Base-by-base conservation (phyloP, 2,888 invertebrate species). In the Andrena haemorrhoa region DNA sequence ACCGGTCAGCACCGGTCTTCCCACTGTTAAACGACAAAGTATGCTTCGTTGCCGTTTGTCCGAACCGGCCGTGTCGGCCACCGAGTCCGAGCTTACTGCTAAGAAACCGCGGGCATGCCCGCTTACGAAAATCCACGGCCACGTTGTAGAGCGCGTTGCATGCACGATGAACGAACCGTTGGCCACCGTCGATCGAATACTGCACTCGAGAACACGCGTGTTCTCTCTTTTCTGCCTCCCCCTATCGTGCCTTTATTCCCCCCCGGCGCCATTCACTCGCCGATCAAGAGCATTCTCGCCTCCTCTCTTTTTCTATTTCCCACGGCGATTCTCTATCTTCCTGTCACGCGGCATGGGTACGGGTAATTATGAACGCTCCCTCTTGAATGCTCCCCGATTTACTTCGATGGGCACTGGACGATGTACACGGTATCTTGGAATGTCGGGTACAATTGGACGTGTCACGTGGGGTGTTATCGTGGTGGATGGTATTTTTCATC, bases 211-310 rank as follows among this genome's bases (percentile, higher is more conserved):
- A 78, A 84, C 79, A 73, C 86, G 78, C 84, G 82, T 83, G 79
- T 84, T 81, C 83, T 79, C 82, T 72, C 76, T 86, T 84, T 87
- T 86, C 87, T 88, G 83, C 75, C 86, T 89, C 85, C 76, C 86
- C 79, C 88, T 85, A 82, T 82, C 86, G 81, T 69, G 65, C 20
- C 73, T 66, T 79, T 64, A 72, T 63, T 35, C 78, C 89, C 41
- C 41, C 41, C 16, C 80, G 84, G 70, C 78, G 31, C 84, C 58
- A 49, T 71, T 64, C 49, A 49, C 69, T 47, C 69, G 29, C 31
- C 49, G 56, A 61, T 58, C 64, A 49, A 29, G 26, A 79, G 26
- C 71, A 82, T 75, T 31, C 58, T 47, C 63, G 68, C 65, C 69
- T 58, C 70, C 23, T 56, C 23, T 72, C 74, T 69, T 56, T 56